Conservation (phyloP, 1,140 invertebrate genomes). For the Drosophila equinoxialis region DNA sequence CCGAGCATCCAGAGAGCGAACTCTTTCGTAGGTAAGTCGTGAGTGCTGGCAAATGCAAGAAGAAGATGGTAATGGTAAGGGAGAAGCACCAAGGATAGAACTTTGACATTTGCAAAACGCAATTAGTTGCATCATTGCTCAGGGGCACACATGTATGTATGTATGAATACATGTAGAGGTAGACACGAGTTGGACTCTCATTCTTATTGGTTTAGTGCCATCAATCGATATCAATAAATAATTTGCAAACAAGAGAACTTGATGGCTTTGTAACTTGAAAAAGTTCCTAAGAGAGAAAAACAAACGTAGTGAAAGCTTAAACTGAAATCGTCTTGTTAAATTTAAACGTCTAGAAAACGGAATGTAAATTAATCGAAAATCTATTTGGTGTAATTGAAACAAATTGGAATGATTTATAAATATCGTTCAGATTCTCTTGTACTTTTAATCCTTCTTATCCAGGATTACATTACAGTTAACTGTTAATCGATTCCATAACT, state of each 20-base stretch:
- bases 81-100: not conserved
- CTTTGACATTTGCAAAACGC: slow-evolving; percentile 40
- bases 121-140: slow-evolving; percentile 22
- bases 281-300: not conserved
- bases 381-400: too few species aligned
- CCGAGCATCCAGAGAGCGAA: slow-evolving; percentile 86
- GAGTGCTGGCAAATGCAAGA: not conserved
- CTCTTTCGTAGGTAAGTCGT: slow-evolving; percentile 84
- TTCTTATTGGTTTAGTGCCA: slow-evolving; percentile 36
- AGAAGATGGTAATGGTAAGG: not conserved
- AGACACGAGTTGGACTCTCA: not conserved
- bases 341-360: too few species aligned
- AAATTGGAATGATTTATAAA: too few species aligned
- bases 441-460: too few species aligned
- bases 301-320: not conserved
- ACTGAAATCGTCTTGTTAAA: too few species aligned
- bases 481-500: too few species aligned
- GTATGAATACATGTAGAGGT: too few species aligned
- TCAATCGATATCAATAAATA: slow-evolving; percentile 62
- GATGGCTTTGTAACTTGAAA: not conserved
- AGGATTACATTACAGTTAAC: too few species aligned
- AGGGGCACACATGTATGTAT: slow-evolving; percentile 5
- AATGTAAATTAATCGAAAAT: too few species aligned
- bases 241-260: slow-evolving; percentile 47
- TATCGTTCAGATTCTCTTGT: too few species aligned